Evolutionary conservation across 2,113 vertebrate genomes (phyloP).

Genomic region (Thermophis baileyi): DNA sequence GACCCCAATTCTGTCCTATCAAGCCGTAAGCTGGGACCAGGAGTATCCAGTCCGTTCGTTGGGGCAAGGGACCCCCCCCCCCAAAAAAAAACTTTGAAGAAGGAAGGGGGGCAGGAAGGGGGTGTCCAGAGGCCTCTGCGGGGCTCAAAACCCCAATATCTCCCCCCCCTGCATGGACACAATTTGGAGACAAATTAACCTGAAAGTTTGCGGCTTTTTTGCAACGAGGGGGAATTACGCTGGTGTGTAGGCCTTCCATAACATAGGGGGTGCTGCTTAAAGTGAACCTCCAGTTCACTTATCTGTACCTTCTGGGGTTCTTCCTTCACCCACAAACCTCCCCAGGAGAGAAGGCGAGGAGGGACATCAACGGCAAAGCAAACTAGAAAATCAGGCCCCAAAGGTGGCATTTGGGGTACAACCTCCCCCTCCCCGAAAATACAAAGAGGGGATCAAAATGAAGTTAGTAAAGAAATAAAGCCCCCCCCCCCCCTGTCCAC

Average conservation of each 20-base stretch:
- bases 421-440: not conserved
- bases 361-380: rapidly evolving
- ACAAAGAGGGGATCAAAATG: not conserved
- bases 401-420: not conserved
- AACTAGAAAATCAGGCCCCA: too few relatives aligned
- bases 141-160: not conserved
- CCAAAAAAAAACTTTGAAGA: not conserved
- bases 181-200: not conserved
- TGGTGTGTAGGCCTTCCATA: not conserved
- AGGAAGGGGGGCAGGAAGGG: not conserved
- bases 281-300: not conserved
- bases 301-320: not conserved
- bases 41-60: too few relatives aligned
- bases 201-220: not conserved
- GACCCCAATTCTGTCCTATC: not conserved
- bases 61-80: not conserved
- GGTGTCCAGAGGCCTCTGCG: too few relatives aligned
- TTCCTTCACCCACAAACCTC: not conserved
- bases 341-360: not conserved
- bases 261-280: not conserved
- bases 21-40: too few relatives aligned
- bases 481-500: too few relatives aligned
- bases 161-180: not conserved
- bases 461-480: not conserved
- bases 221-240: not conserved